Evolutionary conservation across 2,888 invertebrate genomes (phyloP), one percentile per base, ranked within the genome.

Genomic region (Andrena fulva): DNA sequence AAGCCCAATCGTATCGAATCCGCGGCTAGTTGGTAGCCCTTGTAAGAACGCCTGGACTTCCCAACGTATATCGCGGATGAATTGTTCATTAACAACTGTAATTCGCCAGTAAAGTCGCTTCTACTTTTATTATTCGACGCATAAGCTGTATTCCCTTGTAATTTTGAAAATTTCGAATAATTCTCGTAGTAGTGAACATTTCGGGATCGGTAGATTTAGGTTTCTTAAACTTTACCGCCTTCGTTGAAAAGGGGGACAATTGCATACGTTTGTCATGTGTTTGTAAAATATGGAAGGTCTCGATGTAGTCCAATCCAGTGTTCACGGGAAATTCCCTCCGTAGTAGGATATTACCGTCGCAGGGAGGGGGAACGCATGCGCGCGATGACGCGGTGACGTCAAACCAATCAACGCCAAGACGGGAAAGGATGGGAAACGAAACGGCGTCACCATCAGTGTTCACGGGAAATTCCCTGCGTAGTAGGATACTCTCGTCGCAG

Each of bases 1-100:
- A 27, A 2, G 24, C 68, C 52, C 10, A 70, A 68, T 71, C 50
- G 33, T 12, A 29, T 63, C 48, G 31, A 69, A 35, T 68, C 31
- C 24, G n/a, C 29, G 52, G n/a, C 60, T 29, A 8, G 77, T 78
- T 82, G 62, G 71, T 76, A 77, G 56, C 50, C 67, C 74, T 81
- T 71, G 79, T 54, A 27, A 67, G 24, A 50, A 12, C 33, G 10
- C 20, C 48, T 20, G 66, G 54, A 20, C 12, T 70, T 70, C 27
- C 48, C 24, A 31, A 10, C 33, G 2, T 31, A 8, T 20, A 60
- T 3, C 42, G 20, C 16, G 16, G 42, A 56, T 5, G 16, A 24
- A 50, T 50, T 59, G 6, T 20, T 66, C 3, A 24, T 7, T 4
- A 27, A 2, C 8, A 76, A 27, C 48, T 48, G 50, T 48, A 56